Evolutionary conservation across 1,140 invertebrate species (phyloP).

Genomic region (Radopholus similis): DNA sequence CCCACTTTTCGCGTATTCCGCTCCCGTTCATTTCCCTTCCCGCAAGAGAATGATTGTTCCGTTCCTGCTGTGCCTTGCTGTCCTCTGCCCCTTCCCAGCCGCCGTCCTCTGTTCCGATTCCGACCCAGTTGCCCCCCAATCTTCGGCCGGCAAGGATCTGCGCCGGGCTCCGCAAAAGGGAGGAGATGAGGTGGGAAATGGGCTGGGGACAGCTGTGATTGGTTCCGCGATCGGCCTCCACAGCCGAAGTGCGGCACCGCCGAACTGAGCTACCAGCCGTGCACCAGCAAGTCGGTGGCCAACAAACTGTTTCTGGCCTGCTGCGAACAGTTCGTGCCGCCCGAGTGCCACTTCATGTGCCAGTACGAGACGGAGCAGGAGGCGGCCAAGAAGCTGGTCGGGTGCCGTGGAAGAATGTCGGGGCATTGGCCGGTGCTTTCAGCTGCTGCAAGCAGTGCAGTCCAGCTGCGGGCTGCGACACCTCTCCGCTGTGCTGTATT

Average conservation of each 20-base stretch:
- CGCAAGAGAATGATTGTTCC: neutral
- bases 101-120: neutral
- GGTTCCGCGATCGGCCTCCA: neutral
- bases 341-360: slow-evolving; percentile 41
- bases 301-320: slow-evolving; percentile 26
- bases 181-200: neutral
- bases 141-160: neutral
- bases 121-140: neutral
- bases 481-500: slow-evolving; percentile 41
- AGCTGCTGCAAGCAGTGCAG: slow-evolving; percentile 40
- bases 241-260: slow-evolving; percentile 27
- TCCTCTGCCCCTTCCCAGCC: neutral
- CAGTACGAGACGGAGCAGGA: slow-evolving; percentile 49
- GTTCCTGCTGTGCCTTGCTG: neutral
- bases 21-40: neutral
- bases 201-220: neutral
- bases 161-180: neutral
- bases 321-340: slow-evolving; percentile 33
- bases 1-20: no score
- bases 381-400: slow-evolving; percentile 44
- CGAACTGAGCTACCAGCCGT: slow-evolving; percentile 30
- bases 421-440: neutral
- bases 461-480: slow-evolving; percentile 46
- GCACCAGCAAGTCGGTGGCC: slow-evolving; percentile 32
- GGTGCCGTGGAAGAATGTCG: neutral